Conservation (phyloP, 2,113 vertebrate species). For the Anoura caudifer region DNA sequence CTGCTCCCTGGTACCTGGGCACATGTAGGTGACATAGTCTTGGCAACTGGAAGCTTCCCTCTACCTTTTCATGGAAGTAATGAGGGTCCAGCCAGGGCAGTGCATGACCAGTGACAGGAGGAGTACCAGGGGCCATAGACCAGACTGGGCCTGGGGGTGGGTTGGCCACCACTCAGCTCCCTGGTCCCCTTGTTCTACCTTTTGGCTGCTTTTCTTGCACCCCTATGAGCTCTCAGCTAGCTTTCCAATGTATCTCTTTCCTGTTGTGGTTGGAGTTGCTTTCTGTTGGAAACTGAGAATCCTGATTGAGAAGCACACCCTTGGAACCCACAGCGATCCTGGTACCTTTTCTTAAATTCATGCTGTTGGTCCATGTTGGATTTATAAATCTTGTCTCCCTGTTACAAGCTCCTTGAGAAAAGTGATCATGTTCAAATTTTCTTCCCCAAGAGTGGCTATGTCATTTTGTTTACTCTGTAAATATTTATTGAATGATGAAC, state of each 20-base stretch:
- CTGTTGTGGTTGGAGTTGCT: background rate
- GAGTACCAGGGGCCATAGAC: background rate
- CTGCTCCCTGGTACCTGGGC: background rate
- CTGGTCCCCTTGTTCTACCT: background rate
- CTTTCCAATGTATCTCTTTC: background rate
- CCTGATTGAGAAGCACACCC: background rate
- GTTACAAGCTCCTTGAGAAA: background rate
- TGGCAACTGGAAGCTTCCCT: background rate
- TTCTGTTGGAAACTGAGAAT: background rate
- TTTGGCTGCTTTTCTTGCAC: background rate
- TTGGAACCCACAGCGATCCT: background rate
- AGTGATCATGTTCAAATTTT: background rate
- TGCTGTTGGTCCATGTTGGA: background rate
- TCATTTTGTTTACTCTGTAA: background rate
- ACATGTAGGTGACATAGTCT: no score
- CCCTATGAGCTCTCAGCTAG: background rate
- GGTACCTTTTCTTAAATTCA: background rate
- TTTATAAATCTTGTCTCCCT: background rate
- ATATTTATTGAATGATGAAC: background rate
- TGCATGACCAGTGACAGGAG: background rate
- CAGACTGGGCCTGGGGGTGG: background rate
- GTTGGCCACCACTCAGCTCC: background rate
- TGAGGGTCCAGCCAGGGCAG: background rate
- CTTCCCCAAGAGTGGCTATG: background rate
- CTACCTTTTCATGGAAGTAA: background rate